Percentiles rank a stretch among this genome's conserved stretches.
These are phyloP conservation scores for Rachycentron canadum DNA, from an alignment of 2,797 vertebrate species.

Conservation along the genomic window DNA sequence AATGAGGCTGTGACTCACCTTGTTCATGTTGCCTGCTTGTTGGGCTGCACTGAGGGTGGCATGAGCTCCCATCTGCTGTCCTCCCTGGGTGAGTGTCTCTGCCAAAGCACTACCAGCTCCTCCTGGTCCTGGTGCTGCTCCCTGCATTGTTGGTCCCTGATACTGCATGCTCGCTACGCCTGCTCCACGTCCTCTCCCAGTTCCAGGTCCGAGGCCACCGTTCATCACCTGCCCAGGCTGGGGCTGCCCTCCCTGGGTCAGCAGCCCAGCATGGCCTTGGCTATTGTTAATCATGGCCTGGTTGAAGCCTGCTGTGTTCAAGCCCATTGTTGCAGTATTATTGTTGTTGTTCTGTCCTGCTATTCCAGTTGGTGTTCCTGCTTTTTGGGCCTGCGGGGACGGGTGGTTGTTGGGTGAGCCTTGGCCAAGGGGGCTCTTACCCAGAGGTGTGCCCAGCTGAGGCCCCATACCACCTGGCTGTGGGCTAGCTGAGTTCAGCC, in stretches of 20 bases:
- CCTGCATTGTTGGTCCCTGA: constrained; percentile 88
- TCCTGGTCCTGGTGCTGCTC: constrained; percentile 82
- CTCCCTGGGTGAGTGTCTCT: constrained; percentile 94
- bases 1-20: constrained; percentile 86
- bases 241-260: constrained; percentile 89
- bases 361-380: constrained; percentile 87
- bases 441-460: constrained; percentile 90
- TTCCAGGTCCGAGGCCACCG: constrained; percentile 90
- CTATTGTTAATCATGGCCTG: constrained; percentile 93
- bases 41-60: constrained; percentile 87
- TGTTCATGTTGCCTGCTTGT: constrained; percentile 93
- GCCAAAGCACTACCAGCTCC: constrained; percentile 89
- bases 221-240: constrained; percentile 94
- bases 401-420: constrained; percentile 88
- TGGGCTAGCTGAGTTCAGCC: constrained; percentile 90
- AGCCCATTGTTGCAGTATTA: constrained; percentile 88
- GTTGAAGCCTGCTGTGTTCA: constrained; percentile 91
- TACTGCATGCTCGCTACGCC: constrained; percentile 90
- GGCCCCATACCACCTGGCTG: constrained; percentile 88
- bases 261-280: constrained; percentile 89
- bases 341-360: constrained; percentile 85
- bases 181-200: constrained; percentile 91
- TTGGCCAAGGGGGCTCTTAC: constrained; percentile 93
- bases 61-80: constrained; percentile 90
- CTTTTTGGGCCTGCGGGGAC: constrained; percentile 93